A percentile compares a stretch with the other conserved stretches of the same genome.
These are phyloP conservation scores for Spea bombifrons DNA, from an alignment of 2,113 vertebrate species.

Conservation along the genomic window DNA sequence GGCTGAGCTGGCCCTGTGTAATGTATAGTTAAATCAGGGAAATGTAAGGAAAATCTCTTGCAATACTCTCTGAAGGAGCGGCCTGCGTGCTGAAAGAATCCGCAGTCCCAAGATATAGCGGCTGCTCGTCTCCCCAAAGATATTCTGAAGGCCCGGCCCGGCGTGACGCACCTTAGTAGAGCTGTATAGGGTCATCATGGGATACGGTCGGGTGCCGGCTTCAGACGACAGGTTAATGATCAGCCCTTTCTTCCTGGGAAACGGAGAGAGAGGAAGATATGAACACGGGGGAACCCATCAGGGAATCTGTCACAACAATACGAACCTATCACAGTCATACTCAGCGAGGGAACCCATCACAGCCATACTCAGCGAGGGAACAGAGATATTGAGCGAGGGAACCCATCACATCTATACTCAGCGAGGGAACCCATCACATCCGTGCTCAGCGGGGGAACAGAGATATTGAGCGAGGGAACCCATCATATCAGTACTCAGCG, in stretches of 20 bases:
- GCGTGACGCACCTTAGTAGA: slow-evolving; percentile 10
- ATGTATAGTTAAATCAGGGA: neutral
- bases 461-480: too few species aligned
- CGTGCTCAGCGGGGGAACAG: too few species aligned
- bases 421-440: neutral
- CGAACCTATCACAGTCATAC: neutral
- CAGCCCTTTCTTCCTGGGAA: slow-evolving; percentile 21
- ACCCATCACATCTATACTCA: neutral
- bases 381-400: too few species aligned
- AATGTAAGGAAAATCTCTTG: neutral
- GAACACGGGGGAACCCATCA: neutral
- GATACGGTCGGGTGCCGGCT: neutral
- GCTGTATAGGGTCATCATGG: neutral
- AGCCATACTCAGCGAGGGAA: neutral
- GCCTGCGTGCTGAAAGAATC: too few species aligned
- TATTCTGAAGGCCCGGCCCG: too few species aligned
- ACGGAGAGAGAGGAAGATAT: neutral
- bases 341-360: neutral
- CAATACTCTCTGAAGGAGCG: neutral
- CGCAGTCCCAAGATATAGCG: too few species aligned
- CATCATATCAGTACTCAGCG: too few species aligned
- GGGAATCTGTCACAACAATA: too few species aligned
- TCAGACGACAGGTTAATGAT: slow-evolving; percentile 29
- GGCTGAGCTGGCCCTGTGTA: neutral
- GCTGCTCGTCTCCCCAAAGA: too few species aligned